Conservation (phyloP, 2,888 invertebrate species). For the Papilio elwesi region DNA sequence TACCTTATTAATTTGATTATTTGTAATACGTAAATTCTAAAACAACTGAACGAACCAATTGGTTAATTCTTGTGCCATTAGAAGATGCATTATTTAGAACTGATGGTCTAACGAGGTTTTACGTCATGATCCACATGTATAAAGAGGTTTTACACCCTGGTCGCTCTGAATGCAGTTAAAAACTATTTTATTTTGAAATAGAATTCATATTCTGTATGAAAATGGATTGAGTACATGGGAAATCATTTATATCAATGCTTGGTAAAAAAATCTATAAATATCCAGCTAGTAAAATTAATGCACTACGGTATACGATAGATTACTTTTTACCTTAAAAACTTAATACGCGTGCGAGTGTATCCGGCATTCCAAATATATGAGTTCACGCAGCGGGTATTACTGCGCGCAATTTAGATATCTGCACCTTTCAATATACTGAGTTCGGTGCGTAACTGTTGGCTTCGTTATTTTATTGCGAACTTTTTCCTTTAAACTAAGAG, state of each 20-base stretch:
- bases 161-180: no score
- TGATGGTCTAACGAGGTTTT: no score
- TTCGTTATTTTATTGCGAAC: conserved; percentile 2
- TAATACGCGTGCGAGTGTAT: conserved; percentile 27
- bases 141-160: no score
- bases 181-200: no score
- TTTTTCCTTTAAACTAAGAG: neutral
- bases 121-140: no score
- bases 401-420: conserved; percentile 39
- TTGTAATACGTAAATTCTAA: neutral
- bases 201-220: no score
- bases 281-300: no score
- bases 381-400: conserved; percentile 39
- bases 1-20: neutral
- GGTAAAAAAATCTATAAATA: no score
- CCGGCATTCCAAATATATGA: conserved; percentile 41
- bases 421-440: conserved; percentile 31
- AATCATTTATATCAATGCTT: no score
- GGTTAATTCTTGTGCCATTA: neutral
- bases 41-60: neutral
- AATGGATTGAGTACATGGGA: no score
- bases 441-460: conserved; percentile 21
- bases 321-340: conserved; percentile 1
- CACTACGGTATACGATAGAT: neutral
- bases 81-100: neutral